phyloP scores from a whole-genome alignment of 2,113 vertebrate species.

The Oxyruncus cristatus region DNA sequence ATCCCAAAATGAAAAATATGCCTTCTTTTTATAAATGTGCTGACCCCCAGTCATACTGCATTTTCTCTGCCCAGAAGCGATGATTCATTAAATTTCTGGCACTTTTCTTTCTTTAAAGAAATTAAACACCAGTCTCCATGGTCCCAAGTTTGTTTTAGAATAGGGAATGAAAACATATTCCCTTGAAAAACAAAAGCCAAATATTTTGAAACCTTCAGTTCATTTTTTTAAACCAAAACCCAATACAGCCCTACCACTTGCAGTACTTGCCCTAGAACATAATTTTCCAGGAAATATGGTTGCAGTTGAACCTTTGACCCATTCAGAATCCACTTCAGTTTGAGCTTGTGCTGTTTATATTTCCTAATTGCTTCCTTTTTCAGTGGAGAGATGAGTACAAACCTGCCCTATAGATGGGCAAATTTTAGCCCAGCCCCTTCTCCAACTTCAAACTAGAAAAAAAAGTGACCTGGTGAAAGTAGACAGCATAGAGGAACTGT shows the following conservation, averaged over 20 bases:
- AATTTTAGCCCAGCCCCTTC: not conserved
- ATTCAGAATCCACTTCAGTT: not conserved
- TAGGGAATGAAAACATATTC: not conserved
- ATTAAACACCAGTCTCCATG: not conserved
- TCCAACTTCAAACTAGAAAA: not conserved
- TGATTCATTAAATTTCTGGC: not conserved
- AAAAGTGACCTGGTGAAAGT: not conserved
- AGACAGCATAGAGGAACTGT: not conserved
- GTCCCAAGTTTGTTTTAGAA: not conserved
- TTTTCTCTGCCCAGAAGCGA: not conserved
- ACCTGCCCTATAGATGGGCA: not conserved
- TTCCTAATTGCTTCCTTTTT: not conserved
- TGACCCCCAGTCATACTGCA: not conserved
- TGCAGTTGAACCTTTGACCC: not conserved
- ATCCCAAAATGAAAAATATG: not conserved
- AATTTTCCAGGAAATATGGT: not conserved
- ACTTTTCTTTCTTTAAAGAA: not conserved
- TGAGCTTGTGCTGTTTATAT: not conserved
- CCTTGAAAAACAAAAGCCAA: not conserved
- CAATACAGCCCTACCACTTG: not conserved
- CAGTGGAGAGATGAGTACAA: not conserved
- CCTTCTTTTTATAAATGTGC: not conserved
- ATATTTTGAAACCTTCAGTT: not conserved
- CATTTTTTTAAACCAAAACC: not conserved
- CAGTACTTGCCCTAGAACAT: not conserved